Percentiles rank a stretch among this genome's conserved stretches.
Evolutionary conservation across 23 tunicate species (phyloP).

Genomic region (Styela clava): DNA sequence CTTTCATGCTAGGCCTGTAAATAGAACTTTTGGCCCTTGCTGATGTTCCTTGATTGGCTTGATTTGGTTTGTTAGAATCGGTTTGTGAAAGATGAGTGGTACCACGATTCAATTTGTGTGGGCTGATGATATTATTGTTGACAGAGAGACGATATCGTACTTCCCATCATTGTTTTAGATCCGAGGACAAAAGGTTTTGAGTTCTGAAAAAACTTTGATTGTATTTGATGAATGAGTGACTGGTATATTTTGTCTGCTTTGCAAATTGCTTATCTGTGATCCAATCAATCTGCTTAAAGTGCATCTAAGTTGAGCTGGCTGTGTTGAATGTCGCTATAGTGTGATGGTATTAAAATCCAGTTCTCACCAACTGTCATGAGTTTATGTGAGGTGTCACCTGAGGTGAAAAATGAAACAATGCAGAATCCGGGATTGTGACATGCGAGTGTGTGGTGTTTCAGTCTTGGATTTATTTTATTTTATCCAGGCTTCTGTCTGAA

Average conservation of each 20-base stretch:
- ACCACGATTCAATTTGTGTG: no score
- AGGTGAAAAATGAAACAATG: background rate
- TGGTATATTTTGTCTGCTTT: background rate
- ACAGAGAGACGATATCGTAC: no score
- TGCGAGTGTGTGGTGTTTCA: background rate
- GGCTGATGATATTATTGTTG: no score
- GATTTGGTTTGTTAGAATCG: no score
- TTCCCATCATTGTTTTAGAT: no score
- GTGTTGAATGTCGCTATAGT: background rate
- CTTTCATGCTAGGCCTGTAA: no score
- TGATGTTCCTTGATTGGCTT: no score
- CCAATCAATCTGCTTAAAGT: no score
- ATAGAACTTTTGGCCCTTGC: no score
- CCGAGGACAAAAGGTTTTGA: no score
- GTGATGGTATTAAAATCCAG: background rate
- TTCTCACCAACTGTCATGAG: background rate
- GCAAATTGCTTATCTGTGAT: background rate
- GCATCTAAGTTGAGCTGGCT: background rate
- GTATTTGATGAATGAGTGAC: background rate
- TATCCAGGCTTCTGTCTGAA: conserved; percentile 16
- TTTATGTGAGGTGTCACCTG: background rate
- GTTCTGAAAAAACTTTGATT: no score
- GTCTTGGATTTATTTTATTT: background rate
- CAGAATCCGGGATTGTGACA: background rate
- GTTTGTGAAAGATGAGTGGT: no score